Conservation (phyloP, 2,797 vertebrate species). For the Chaenodraco wilsoni region DNA sequence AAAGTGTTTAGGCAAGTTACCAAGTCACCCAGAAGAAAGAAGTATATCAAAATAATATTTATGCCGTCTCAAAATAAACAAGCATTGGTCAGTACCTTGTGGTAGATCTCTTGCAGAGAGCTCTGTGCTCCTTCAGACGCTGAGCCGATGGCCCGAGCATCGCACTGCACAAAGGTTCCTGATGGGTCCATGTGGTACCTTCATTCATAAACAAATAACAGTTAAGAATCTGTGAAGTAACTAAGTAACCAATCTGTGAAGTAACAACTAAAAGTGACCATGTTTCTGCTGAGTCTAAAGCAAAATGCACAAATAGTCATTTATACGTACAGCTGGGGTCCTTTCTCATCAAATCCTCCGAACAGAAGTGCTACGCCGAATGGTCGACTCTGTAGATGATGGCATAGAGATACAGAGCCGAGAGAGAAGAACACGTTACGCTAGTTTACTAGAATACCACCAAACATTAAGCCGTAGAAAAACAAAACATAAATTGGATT, state of each 20-base stretch:
- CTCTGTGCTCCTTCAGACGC: conserved; percentile 98
- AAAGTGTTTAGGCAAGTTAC: not conserved
- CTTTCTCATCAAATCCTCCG: conserved; percentile 97
- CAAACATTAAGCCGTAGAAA: not conserved
- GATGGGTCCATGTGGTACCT: conserved; percentile 99
- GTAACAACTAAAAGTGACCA: not conserved
- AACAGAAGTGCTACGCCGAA: conserved; percentile 97
- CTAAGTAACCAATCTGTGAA: not conserved
- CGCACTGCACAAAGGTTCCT: conserved; percentile 97
- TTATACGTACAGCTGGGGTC: conserved; percentile 93
- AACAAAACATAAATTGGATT: not conserved
- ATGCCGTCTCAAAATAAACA: not conserved
- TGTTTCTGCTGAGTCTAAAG: not conserved
- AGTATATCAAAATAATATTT: not conserved
- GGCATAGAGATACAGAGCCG: conserved; percentile 1
- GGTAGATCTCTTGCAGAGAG: conserved; percentile 97
- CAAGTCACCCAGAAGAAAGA: not conserved
- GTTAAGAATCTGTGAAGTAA: not conserved
- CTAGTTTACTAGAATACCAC: not conserved
- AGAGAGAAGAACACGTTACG: not conserved
- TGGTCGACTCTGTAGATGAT: conserved; percentile 89
- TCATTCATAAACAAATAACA: conserved; percentile 21
- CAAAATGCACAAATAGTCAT: not conserved
- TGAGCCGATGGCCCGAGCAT: conserved; percentile 96
- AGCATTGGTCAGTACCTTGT: conserved; percentile 86